phyloP scores from a whole-genome alignment of 2,113 vertebrate species.

The Xiphophorus couchianus region DNA sequence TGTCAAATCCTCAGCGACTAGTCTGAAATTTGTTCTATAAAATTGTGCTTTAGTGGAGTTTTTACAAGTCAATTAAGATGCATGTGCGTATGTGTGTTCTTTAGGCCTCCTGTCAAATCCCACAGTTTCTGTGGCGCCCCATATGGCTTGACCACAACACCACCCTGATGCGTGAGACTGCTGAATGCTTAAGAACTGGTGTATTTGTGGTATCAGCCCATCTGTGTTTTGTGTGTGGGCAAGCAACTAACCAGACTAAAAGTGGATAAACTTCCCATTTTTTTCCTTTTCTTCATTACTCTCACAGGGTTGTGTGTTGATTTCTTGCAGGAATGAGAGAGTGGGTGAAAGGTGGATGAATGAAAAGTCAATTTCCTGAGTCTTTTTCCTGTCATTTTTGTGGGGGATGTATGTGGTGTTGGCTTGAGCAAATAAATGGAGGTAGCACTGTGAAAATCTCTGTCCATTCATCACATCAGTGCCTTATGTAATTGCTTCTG shows the following conservation, averaged over 20 bases:
- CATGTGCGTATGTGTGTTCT: slow-evolving; percentile 59
- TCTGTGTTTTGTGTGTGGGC: slow-evolving; percentile 38
- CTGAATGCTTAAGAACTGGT: slow-evolving; percentile 61
- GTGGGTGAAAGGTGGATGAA: slow-evolving; percentile 47
- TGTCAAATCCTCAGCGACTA: slow-evolving; percentile 71
- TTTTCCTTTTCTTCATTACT: slow-evolving; percentile 31
- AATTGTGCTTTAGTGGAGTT: slow-evolving; percentile 73
- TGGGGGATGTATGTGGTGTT: slow-evolving; percentile 64
- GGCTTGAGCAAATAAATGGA: slow-evolving; percentile 57
- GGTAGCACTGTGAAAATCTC: slow-evolving; percentile 59
- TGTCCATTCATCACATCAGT: slow-evolving; percentile 67
- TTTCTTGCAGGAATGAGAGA: slow-evolving; percentile 30
- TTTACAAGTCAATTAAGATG: slow-evolving; percentile 81
- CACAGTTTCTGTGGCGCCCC: slow-evolving; percentile 64
- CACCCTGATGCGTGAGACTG: slow-evolving; percentile 62
- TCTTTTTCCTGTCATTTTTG: slow-evolving; percentile 47
- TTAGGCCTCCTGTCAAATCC: slow-evolving; percentile 69
- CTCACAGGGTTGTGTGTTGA: slow-evolving; percentile 21
- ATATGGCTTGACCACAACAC: slow-evolving; percentile 76
- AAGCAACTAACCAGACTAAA: slow-evolving; percentile 22
- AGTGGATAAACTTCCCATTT: neutral
- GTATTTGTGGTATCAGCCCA: slow-evolving; percentile 59
- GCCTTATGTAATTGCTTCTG: slow-evolving; percentile 51
- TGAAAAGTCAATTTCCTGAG: slow-evolving; percentile 73
- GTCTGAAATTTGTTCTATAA: slow-evolving; percentile 77